These are phyloP conservation scores for Drosophila bifasciata DNA, from an alignment of 1,140 invertebrate genomes.

Conservation along the genomic window DNA sequence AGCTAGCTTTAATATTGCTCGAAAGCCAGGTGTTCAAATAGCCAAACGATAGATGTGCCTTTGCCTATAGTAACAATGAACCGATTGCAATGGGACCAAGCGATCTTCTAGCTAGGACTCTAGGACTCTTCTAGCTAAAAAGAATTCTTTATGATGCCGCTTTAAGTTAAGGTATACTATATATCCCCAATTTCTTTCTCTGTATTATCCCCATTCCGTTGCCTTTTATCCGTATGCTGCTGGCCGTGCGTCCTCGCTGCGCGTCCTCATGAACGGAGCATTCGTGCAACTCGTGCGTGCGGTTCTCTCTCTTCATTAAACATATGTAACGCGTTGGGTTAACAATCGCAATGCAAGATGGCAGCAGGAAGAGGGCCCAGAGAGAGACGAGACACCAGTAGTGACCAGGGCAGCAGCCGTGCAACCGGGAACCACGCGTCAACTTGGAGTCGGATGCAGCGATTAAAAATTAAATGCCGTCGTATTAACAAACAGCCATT, in stretches of 20 bases:
- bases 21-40: too few relatives aligned
- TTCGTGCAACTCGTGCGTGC: conserved; percentile 60
- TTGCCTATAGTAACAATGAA: too few relatives aligned
- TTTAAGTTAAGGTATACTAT: too few relatives aligned
- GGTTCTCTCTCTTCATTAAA: conserved; percentile 66
- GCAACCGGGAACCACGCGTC: background rate
- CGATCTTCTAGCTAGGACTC: too few relatives aligned
- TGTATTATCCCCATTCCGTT: conserved; percentile 5
- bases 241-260: conserved; percentile 2
- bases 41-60: too few relatives aligned
- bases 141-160: too few relatives aligned
- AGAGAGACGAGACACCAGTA: background rate
- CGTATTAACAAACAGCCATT: conserved; percentile 77
- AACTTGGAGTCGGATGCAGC: conserved; percentile 64
- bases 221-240: conserved; percentile 2
- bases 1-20: too few relatives aligned
- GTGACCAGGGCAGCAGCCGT: too few relatives aligned
- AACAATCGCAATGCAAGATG: conserved; percentile 36
- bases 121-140: too few relatives aligned
- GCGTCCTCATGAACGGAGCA: background rate
- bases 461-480: conserved; percentile 81
- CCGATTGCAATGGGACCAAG: too few relatives aligned
- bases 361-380: background rate
- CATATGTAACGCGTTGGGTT: conserved; percentile 72
- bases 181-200: background rate